Evolutionary conservation across 2,797 vertebrate genomes (phyloP).

Genomic region (Nasua narica): DNA sequence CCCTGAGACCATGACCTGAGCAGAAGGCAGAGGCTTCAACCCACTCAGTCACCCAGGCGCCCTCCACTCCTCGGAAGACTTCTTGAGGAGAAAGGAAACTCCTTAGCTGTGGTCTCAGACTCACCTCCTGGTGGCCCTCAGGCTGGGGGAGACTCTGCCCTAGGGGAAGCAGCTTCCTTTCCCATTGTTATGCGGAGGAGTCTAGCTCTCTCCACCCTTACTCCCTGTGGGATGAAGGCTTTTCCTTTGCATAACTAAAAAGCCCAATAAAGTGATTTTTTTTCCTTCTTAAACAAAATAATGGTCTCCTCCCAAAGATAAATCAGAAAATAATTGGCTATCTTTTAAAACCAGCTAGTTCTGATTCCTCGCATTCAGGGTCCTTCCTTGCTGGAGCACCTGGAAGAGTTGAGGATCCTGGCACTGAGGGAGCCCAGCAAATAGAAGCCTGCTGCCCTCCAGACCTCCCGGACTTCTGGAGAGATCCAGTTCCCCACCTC

Average conservation of each 20-base stretch:
- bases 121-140: neutral
- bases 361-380: neutral
- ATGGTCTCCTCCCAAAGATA: neutral
- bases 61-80: neutral
- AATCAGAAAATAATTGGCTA: neutral
- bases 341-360: conserved; percentile 20
- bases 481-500: neutral
- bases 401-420: neutral
- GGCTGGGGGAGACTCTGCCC: neutral
- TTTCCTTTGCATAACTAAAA: conserved; percentile 51
- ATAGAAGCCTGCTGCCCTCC: neutral
- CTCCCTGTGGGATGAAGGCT: neutral
- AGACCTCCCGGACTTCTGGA: neutral
- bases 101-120: neutral
- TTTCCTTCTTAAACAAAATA: conserved; percentile 33
- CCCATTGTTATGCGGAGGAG: neutral
- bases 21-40: too few relatives aligned
- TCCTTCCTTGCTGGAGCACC: neutral
- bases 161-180: neutral
- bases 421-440: neutral
- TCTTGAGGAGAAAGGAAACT: neutral
- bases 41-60: too few relatives aligned
- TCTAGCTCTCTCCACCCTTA: neutral
- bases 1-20: too few relatives aligned
- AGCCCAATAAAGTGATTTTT: neutral